Percentiles rank a stretch among this genome's conserved stretches.
Evolutionary conservation across 2,113 vertebrate species (phyloP).

Genomic region (Xerus inauris): DNA sequence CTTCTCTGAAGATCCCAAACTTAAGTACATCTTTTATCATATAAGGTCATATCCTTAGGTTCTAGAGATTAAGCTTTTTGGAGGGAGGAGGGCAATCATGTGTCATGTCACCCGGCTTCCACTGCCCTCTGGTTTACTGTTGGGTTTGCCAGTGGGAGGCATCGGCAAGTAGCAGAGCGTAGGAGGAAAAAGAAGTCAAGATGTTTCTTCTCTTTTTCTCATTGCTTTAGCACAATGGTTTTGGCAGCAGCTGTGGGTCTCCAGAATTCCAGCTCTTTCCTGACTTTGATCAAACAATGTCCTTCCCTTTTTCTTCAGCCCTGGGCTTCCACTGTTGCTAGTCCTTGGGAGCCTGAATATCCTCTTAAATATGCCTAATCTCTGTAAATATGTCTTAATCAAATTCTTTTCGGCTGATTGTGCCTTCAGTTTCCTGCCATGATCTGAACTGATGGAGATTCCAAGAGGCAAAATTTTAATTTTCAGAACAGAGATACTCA

Average conservation of each 20-base stretch:
- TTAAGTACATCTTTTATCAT: background rate
- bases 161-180: background rate
- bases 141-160: background rate
- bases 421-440: constrained; percentile 60
- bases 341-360: background rate
- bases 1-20: background rate
- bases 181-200: background rate
- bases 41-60: background rate
- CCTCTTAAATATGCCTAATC: background rate
- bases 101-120: background rate
- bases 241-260: background rate
- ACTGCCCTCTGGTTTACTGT: background rate
- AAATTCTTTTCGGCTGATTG: constrained; percentile 42
- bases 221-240: background rate
- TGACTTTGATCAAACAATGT: background rate
- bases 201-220: background rate
- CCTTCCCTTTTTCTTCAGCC: background rate
- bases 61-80: background rate
- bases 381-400: constrained; percentile 18
- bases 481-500: constrained; percentile 49
- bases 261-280: background rate
- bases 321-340: background rate
- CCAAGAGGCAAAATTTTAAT: constrained; percentile 49
- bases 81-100: background rate
- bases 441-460: constrained; percentile 22